phyloP scores from a whole-genome alignment of 2,888 invertebrate species.

The Leptinotarsa juncta region DNA sequence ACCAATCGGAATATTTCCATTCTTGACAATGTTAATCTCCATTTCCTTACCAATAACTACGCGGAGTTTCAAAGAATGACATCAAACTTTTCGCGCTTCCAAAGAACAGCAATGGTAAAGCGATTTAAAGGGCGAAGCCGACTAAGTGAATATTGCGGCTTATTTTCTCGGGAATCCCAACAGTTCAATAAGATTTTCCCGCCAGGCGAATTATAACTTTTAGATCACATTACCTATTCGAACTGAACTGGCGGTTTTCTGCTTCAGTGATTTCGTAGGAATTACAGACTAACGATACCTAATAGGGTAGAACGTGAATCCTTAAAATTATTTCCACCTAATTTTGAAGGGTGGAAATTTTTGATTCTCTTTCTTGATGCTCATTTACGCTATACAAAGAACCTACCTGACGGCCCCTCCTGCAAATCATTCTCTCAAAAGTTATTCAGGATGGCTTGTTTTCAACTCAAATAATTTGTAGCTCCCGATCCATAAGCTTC shows the following conservation, averaged over 20 bases:
- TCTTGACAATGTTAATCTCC: background rate
- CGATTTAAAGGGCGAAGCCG: background rate
- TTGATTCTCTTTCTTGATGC: no score
- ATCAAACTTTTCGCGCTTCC: background rate
- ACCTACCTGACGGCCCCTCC: no score
- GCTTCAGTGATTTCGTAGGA: background rate
- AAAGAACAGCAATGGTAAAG: background rate
- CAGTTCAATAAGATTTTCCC: conserved; percentile 6
- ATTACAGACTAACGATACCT: background rate
- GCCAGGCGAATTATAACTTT: background rate
- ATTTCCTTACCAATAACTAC: background rate
- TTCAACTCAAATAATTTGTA: no score
- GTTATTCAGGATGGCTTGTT: no score
- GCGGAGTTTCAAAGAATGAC: background rate
- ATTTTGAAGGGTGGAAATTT: no score
- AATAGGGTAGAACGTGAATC: no score
- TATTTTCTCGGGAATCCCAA: conserved; percentile 1
- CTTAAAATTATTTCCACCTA: no score
- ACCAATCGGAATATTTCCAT: background rate
- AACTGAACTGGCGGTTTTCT: background rate
- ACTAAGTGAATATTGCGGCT: conserved; percentile 3
- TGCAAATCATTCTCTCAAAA: no score
- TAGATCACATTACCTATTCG: background rate
- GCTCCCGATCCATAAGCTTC: no score
- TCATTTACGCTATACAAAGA: no score